Conservation (phyloP, 2,797 vertebrate species). For the Melanotaenia pygmaea region DNA sequence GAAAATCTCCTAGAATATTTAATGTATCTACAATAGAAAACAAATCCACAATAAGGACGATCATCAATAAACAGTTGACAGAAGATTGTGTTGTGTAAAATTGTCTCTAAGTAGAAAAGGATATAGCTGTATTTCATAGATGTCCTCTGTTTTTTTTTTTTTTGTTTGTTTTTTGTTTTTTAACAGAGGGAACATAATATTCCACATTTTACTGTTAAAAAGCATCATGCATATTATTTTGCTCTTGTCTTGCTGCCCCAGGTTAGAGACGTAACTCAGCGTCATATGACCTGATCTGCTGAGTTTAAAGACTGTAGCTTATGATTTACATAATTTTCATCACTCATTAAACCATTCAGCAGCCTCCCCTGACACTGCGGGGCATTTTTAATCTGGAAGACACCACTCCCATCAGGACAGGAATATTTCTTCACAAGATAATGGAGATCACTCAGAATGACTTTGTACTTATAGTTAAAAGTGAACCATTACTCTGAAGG, state of each 20-base stretch:
- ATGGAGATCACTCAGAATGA: too few relatives aligned
- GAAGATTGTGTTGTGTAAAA: neutral
- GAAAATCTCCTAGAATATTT: conserved; percentile 34
- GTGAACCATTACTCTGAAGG: too few relatives aligned
- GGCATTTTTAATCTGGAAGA: too few relatives aligned
- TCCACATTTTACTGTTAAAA: neutral
- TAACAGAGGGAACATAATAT: neutral
- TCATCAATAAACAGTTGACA: neutral
- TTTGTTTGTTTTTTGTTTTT: neutral
- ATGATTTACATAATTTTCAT: too few relatives aligned
- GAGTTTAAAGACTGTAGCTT: too few relatives aligned
- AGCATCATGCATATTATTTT: neutral
- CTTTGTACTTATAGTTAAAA: too few relatives aligned
- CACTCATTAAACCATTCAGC: neutral
- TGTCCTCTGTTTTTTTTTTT: neutral
- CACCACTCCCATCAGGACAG: too few relatives aligned
- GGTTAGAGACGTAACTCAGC: neutral
- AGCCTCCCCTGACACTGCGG: too few relatives aligned
- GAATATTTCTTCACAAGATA: too few relatives aligned
- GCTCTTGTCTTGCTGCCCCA: neutral
- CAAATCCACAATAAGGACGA: conserved; percentile 10
- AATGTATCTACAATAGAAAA: conserved; percentile 16
- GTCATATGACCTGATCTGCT: neutral
- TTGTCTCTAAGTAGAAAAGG: neutral
- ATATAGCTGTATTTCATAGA: neutral